Evolutionary conservation across 2,113 vertebrate species (phyloP).

Genomic region (Tenebrosternarchus preto): DNA sequence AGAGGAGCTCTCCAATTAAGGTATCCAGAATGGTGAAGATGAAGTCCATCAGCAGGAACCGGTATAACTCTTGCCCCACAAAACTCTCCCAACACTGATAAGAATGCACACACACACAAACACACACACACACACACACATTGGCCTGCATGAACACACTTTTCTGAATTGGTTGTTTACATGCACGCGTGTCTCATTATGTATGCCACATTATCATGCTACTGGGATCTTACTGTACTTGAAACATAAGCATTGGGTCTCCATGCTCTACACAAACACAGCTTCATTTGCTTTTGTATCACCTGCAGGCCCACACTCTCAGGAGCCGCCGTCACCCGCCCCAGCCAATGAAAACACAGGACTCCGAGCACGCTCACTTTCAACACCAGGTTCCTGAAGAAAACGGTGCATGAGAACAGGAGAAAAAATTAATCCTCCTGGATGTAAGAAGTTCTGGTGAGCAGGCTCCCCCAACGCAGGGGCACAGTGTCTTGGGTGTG

Average conservation of each 20-base stretch:
- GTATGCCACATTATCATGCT: too few species aligned
- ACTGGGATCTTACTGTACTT: too few species aligned
- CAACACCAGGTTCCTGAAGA: constrained; percentile 82
- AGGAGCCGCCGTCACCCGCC: constrained; percentile 52
- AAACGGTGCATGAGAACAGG: neutral
- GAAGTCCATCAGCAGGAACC: constrained; percentile 88
- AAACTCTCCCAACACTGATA: constrained; percentile 92
- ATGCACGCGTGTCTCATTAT: too few species aligned
- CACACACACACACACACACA: too few species aligned
- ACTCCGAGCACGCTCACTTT: constrained; percentile 79
- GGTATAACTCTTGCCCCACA: constrained; percentile 94
- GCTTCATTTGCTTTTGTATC: neutral
- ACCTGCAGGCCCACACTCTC: constrained; percentile 43
- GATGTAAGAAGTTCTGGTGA: neutral
- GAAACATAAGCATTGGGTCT: too few species aligned
- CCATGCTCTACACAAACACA: neutral
- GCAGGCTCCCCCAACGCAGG: too few species aligned
- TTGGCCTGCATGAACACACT: too few species aligned
- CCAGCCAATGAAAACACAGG: constrained; percentile 90
- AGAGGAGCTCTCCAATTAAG: constrained; percentile 84
- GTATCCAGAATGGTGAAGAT: constrained; percentile 84
- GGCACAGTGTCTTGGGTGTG: neutral
- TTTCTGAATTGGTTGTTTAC: too few species aligned
- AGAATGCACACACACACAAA: constrained; percentile 25
- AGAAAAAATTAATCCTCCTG: neutral